phyloP scores from a whole-genome alignment of 1,140 invertebrate genomes.

The Temnothorax curvispinosus region DNA sequence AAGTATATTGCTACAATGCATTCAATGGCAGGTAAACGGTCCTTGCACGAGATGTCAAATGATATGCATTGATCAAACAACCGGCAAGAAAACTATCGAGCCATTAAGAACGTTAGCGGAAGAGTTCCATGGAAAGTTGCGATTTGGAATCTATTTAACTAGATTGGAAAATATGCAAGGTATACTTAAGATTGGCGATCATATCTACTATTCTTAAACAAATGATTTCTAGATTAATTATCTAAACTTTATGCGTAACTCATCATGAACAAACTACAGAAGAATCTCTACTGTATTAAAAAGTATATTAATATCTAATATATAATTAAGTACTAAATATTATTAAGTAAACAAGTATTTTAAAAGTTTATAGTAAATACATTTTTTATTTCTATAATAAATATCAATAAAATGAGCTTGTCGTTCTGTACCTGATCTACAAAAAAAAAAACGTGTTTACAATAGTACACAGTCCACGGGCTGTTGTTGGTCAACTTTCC shows the following conservation, averaged over 20 bases:
- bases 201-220: conserved; percentile 45
- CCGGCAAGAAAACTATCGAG: conserved; percentile 92
- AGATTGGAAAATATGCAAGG: conserved; percentile 63
- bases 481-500: conserved; percentile 86
- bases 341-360: not conserved
- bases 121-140: conserved; percentile 90
- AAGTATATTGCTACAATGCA: conserved; percentile 1
- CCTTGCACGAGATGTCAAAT: conserved; percentile 96
- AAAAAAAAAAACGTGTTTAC: conserved; percentile 70
- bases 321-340: not conserved
- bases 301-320: not conserved
- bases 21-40: conserved; percentile 88
- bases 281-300: conserved; percentile 1
- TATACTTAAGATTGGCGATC: conserved; percentile 79
- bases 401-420: not conserved
- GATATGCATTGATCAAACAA: conserved; percentile 96
- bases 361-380: not conserved
- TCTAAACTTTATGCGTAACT: conserved; percentile 1
- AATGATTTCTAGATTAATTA: not conserved
- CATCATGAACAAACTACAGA: not conserved
- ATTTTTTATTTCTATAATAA: not conserved
- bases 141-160: conserved; percentile 91
- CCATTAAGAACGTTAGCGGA: conserved; percentile 93
- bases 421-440: conserved; percentile 23
- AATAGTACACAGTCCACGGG: conserved; percentile 86